phyloP scores from a whole-genome alignment of 2,113 vertebrate genomes.

The Antigone vipio region DNA sequence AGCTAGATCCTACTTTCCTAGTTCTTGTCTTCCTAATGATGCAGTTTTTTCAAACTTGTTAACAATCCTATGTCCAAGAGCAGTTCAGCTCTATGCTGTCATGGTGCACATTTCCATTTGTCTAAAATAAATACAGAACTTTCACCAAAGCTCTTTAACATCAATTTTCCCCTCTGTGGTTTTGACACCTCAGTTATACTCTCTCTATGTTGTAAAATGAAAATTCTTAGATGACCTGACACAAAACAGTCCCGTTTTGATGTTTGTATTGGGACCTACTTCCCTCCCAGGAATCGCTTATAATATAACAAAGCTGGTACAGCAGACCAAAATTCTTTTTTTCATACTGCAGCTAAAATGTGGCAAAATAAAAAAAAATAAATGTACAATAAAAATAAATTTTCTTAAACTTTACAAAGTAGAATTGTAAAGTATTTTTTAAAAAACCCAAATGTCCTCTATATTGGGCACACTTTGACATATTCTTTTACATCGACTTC shows the following conservation, averaged over 20 bases:
- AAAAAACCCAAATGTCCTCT: not conserved
- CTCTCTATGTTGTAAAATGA: not conserved
- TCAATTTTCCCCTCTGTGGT: not conserved
- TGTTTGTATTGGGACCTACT: not conserved
- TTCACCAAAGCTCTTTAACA: not conserved
- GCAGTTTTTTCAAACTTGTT: not conserved
- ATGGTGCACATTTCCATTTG: slow-evolving; percentile 12
- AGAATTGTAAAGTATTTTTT: not conserved
- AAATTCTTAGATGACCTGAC: not conserved
- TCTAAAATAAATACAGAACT: slow-evolving; percentile 25
- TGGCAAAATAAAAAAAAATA: not conserved
- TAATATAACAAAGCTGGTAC: not conserved
- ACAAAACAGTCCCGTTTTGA: not conserved
- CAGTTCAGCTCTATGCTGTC: not conserved
- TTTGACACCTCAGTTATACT: not conserved
- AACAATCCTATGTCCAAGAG: not conserved
- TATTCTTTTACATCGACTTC: not conserved
- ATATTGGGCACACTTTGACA: not conserved
- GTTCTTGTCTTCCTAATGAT: not conserved
- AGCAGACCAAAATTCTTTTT: not conserved
- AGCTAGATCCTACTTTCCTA: not conserved
- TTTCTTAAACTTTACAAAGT: not conserved
- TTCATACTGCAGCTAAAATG: not conserved
- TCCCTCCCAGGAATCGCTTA: not conserved
- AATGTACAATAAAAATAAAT: not conserved